Percentiles rank a stretch among this genome's conserved stretches.
These are phyloP conservation scores for Orussus abietinus DNA, from an alignment of 1,140 invertebrate species.

Conservation along the genomic window DNA sequence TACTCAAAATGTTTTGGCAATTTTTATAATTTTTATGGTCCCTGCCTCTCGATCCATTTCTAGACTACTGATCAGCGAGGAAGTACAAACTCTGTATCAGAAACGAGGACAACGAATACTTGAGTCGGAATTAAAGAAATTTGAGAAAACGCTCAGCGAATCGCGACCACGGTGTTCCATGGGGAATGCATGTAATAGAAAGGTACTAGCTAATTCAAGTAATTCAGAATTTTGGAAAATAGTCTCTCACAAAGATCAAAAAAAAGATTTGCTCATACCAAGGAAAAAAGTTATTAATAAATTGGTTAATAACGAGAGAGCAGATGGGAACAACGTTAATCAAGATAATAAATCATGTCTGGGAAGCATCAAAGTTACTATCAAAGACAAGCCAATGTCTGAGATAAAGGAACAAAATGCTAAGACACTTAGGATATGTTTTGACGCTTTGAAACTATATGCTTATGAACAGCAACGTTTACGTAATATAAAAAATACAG, in stretches of 20 bases:
- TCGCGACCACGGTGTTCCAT: slow-evolving; percentile 28
- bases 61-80: slow-evolving; percentile 13
- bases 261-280: background rate
- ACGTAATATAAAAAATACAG: slow-evolving; percentile 22
- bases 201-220: slow-evolving; percentile 23
- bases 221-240: slow-evolving; percentile 34
- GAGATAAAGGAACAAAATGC: slow-evolving; percentile 21
- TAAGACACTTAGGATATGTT: slow-evolving; percentile 22
- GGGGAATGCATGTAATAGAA: slow-evolving; percentile 25
- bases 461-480: slow-evolving; percentile 20
- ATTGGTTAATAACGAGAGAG: background rate
- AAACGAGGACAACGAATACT: slow-evolving; percentile 20
- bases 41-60: too few species aligned
- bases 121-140: slow-evolving; percentile 28
- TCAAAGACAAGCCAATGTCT: slow-evolving; percentile 37
- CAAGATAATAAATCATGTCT: slow-evolving; percentile 2
- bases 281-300: background rate
- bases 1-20: slow-evolving; percentile 3
- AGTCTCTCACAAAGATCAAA: background rate
- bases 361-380: slow-evolving; percentile 41
- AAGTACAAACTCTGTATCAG: slow-evolving; percentile 17
- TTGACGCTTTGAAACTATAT: slow-evolving; percentile 23
- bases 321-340: background rate
- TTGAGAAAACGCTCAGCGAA: slow-evolving; percentile 27
- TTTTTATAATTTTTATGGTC: slow-evolving; percentile 8